Conservation (phyloP, 1,140 invertebrate genomes). For the Kradibia gibbosae region DNA sequence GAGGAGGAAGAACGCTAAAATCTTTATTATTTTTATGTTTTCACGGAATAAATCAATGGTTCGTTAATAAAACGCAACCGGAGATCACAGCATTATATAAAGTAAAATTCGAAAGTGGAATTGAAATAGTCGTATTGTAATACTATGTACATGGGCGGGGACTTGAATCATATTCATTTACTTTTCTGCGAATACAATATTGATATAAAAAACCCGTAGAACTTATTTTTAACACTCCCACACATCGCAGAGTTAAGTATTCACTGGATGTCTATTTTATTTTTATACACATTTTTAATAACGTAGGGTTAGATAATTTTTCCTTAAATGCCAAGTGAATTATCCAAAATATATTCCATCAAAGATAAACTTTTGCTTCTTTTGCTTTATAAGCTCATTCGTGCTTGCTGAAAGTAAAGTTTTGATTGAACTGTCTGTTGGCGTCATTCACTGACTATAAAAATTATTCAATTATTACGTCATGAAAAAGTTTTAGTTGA, state of each 20-base stretch:
- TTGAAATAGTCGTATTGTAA: constrained; percentile 34
- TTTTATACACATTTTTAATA: no score
- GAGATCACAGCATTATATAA: constrained; percentile 36
- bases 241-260: not conserved
- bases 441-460: no score
- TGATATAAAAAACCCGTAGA: not conserved
- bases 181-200: constrained; percentile 17
- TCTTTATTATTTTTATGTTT: constrained; percentile 23
- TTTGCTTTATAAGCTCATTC: no score
- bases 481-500: no score
- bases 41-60: constrained; percentile 5
- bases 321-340: no score
- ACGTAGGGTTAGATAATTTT: no score
- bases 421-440: no score
- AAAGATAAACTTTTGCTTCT: no score
- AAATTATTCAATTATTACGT: no score
- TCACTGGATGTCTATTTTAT: no score
- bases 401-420: no score
- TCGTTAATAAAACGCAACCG: constrained; percentile 34
- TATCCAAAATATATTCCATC: no score
- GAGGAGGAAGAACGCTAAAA: not conserved
- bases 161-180: constrained; percentile 36
- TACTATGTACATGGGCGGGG: not conserved
- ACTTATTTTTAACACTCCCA: constrained; percentile 21
- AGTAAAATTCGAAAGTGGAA: constrained; percentile 40